A percentile compares a stretch with the other conserved stretches of the same genome.
Conservation (phyloP, 2,797 vertebrate species). For the Chaunax sp. region DNA sequence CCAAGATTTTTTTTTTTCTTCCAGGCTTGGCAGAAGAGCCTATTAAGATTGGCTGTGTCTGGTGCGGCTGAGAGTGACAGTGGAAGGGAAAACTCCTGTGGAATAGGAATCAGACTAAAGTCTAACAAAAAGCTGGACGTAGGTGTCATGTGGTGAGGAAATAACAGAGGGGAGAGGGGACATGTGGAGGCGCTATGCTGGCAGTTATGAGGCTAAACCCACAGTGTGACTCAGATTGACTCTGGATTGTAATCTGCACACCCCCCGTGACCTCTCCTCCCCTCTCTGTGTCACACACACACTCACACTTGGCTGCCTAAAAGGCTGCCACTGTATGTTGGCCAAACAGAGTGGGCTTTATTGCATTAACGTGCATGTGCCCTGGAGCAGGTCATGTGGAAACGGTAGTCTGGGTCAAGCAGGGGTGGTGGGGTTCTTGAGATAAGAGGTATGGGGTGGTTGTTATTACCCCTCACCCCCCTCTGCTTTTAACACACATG, state of each 20-base stretch:
- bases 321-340: slow-evolving; percentile 46
- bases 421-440: neutral
- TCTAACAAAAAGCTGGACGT: slow-evolving; percentile 34
- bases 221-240: slow-evolving; percentile 47
- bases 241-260: slow-evolving; percentile 43
- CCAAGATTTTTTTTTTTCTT: slow-evolving; percentile 21
- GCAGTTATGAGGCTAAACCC: slow-evolving; percentile 29
- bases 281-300: neutral
- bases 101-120: slow-evolving; percentile 47
- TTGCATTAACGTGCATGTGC: slow-evolving; percentile 43
- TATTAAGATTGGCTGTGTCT: slow-evolving; percentile 34
- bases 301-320: slow-evolving; percentile 40
- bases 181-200: neutral
- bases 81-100: slow-evolving; percentile 32
- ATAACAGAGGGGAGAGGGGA: neutral
- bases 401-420: slow-evolving; percentile 68
- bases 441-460: slow-evolving; percentile 64
- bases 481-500: slow-evolving; percentile 25
- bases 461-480: slow-evolving; percentile 37
- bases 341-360: slow-evolving; percentile 42
- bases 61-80: slow-evolving; percentile 41
- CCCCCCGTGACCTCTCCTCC: slow-evolving; percentile 26
- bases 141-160: slow-evolving; percentile 27
- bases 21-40: slow-evolving; percentile 41
- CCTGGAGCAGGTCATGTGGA: slow-evolving; percentile 60